phyloP scores from a whole-genome alignment of 1,140 invertebrate species.

The Gonioctena quinquepunctata region DNA sequence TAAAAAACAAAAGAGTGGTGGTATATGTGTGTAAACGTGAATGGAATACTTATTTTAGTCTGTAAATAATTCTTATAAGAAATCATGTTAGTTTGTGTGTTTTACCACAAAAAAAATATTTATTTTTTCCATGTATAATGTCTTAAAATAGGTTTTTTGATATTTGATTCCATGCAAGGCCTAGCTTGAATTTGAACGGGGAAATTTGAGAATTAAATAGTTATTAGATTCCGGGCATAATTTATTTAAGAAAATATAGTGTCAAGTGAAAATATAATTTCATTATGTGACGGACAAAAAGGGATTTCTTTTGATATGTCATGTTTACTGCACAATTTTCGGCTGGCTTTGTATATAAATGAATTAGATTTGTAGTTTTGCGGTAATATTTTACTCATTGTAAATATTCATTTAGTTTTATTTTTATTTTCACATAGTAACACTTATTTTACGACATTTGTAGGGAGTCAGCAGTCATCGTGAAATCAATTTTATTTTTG shows the following conservation, averaged over 20 bases:
- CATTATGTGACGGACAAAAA: not conserved
- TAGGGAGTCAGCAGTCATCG: conserved; percentile 41
- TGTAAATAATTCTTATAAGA: conserved; percentile 9
- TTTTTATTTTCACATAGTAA: conserved; percentile 1
- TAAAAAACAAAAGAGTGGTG: not conserved
- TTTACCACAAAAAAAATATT: conserved; percentile 6
- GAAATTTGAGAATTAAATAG: not conserved
- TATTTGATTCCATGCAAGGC: not conserved
- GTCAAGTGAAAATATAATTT: not conserved
- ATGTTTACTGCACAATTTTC: not conserved
- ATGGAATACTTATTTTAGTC: conserved; percentile 17
- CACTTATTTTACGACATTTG: conserved; percentile 21
- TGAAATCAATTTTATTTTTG: conserved; percentile 32
- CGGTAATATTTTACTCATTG: conserved; percentile 45
- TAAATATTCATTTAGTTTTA: conserved; percentile 24
- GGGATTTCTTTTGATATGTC: not conserved
- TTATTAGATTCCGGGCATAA: not conserved
- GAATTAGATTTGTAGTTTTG: conserved; percentile 27
- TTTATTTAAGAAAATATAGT: not conserved
- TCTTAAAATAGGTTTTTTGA: not conserved
- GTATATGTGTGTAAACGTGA: conserved; percentile 16
- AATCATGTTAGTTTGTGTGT: conserved; percentile 10
- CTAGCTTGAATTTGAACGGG: not conserved
- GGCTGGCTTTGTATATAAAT: not conserved
- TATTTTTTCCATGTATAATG: conserved; percentile 17